A percentile compares a stretch with the other conserved stretches of the same genome.
Conservation (phyloP, 2,113 vertebrate genomes). For the Diadophis punctatus region DNA sequence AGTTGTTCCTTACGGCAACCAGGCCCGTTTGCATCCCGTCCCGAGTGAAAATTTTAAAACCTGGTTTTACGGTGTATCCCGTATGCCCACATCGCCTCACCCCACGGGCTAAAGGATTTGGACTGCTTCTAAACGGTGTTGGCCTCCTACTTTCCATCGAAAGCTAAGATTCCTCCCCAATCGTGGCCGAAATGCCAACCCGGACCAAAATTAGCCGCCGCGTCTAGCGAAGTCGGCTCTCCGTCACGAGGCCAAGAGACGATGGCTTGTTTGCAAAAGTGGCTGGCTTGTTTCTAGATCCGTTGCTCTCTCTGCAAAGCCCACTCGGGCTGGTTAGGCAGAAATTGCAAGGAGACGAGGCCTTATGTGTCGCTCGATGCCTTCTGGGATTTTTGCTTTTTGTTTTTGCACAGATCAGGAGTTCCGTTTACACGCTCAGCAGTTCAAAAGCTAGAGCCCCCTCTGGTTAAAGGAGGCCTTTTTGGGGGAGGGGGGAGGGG, state of each 20-base stretch:
- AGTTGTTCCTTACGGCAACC: too few species aligned
- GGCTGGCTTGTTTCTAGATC: background rate
- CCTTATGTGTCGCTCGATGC: background rate
- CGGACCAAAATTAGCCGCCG: too few species aligned
- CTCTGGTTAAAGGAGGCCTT: background rate
- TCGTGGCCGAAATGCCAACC: too few species aligned
- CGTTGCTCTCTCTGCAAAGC: background rate
- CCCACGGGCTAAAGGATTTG: background rate
- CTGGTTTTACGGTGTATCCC: too few species aligned
- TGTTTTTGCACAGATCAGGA: background rate
- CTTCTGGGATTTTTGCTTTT: background rate
- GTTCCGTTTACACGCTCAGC: slow-evolving; percentile 11
- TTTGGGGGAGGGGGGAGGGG: rapidly evolving
- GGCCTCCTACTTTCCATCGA: too few species aligned
- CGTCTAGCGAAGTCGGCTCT: too few species aligned
- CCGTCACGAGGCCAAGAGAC: rapidly evolving
- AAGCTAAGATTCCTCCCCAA: background rate
- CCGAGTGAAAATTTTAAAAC: background rate
- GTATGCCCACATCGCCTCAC: too few species aligned
- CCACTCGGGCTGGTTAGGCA: slow-evolving; percentile 15
- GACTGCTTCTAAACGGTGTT: background rate
- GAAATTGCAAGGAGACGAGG: background rate
- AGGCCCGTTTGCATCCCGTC: background rate
- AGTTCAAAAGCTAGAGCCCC: slow-evolving; percentile 8
- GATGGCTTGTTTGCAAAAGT: background rate